Evolutionary conservation across 2,113 vertebrate species (phyloP).

Genomic region (Typhlomys cinereus): DNA sequence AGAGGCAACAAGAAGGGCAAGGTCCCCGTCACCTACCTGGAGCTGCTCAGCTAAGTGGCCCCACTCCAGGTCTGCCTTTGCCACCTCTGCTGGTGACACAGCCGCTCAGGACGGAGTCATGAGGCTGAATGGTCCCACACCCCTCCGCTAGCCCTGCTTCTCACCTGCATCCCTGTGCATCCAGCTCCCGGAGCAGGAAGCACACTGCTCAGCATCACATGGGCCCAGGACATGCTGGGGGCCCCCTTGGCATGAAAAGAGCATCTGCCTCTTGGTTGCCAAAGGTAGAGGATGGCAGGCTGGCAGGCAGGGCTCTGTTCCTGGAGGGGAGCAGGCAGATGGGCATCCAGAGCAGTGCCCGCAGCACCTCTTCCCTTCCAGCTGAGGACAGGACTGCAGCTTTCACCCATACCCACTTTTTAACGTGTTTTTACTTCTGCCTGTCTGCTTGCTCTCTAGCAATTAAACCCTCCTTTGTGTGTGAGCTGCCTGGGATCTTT

Average conservation of each 20-base stretch:
- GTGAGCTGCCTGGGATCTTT: not conserved
- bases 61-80: not conserved
- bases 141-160: conserved; percentile 55
- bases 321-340: not conserved
- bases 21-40: conserved; percentile 97
- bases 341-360: not conserved
- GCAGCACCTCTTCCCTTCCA: not conserved
- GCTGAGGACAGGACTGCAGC: not conserved
- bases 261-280: conserved; percentile 40
- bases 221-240: not conserved
- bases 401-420: conserved; percentile 56
- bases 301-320: not conserved
- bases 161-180: not conserved
- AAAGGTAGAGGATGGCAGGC: not conserved
- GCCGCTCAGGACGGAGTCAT: conserved; percentile 17
- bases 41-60: conserved; percentile 93
- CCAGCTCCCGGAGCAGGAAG: not conserved
- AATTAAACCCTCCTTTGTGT: conserved; percentile 59
- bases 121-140: not conserved
- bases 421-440: conserved; percentile 71
- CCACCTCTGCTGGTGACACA: conserved; percentile 26
- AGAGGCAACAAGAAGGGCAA: conserved; percentile 95
- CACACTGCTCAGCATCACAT: not conserved
- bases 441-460: conserved; percentile 63
- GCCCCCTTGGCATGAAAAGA: not conserved